Conservation (phyloP, 2,113 vertebrate genomes). For the Heterocephalus glaber region DNA sequence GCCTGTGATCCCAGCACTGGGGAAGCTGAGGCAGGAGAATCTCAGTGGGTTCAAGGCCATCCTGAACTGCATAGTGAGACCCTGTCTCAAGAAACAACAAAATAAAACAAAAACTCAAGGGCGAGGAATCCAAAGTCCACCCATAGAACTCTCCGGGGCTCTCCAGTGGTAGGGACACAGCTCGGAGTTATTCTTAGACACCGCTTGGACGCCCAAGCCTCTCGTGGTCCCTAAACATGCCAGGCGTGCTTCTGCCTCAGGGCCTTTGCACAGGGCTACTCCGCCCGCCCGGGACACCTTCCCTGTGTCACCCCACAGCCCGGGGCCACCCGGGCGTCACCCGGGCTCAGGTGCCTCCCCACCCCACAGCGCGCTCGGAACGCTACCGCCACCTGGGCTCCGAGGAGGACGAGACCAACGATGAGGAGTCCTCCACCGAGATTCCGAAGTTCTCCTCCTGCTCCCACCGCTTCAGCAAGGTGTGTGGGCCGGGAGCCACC, state of each 20-base stretch:
- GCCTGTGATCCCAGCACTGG: background rate
- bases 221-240: background rate
- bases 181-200: background rate
- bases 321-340: background rate
- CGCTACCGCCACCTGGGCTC: constrained; percentile 95
- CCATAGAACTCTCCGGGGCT: fast-evolving
- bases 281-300: fast-evolving
- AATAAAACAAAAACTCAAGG: no score
- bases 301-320: background rate
- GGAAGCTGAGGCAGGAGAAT: background rate
- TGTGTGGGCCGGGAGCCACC: constrained; percentile 63
- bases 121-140: background rate
- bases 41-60: no score
- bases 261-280: background rate
- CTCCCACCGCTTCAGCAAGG: constrained; percentile 99
- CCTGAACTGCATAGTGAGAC: background rate
- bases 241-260: fast-evolving
- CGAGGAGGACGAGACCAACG: constrained; percentile 94
- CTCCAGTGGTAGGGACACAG: background rate
- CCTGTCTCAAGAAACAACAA: background rate
- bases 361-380: constrained; percentile 91
- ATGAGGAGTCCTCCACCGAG: constrained; percentile 95
- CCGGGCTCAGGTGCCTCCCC: background rate
- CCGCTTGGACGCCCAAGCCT: background rate
- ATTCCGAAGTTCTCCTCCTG: constrained; percentile 97